These are phyloP conservation scores for Battus philenor DNA, from an alignment of 1,140 invertebrate species.

Conservation along the genomic window DNA sequence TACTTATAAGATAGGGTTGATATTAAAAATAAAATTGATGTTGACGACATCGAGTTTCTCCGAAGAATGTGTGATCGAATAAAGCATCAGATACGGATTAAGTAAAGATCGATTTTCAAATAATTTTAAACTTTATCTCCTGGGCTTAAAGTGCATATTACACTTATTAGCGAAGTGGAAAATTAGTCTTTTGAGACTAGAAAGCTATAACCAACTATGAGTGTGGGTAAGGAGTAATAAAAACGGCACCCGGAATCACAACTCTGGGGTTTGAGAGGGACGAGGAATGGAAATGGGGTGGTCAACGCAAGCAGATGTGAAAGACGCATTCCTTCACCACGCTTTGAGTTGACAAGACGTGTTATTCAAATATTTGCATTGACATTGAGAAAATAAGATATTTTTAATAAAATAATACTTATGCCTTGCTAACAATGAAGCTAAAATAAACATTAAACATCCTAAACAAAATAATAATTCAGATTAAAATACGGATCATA, in stretches of 20 bases:
- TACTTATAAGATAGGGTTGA: slow-evolving; percentile 27
- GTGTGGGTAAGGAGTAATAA: slow-evolving; percentile 51
- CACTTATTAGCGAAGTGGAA: slow-evolving; percentile 21
- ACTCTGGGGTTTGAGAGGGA: slow-evolving; percentile 23
- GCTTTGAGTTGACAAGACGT: slow-evolving; percentile 29
- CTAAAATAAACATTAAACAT: no score
- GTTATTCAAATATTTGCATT: no score
- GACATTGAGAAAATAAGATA: no score
- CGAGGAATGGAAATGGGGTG: slow-evolving; percentile 35
- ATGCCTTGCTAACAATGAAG: no score
- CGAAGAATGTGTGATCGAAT: slow-evolving; percentile 56
- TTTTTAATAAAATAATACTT: no score
- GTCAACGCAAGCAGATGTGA: slow-evolving; percentile 27
- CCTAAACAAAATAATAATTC: no score
- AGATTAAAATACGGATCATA: no score
- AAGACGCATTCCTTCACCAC: slow-evolving; percentile 47
- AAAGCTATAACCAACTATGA: slow-evolving; percentile 35
- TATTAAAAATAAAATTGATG: slow-evolving; percentile 24
- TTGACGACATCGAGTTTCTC: slow-evolving; percentile 54
- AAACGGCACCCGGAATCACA: slow-evolving; percentile 42
- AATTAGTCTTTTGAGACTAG: slow-evolving; percentile 54
- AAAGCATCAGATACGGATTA: slow-evolving; percentile 59
- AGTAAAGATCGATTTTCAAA: slow-evolving; percentile 27
- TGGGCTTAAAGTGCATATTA: slow-evolving; percentile 32
- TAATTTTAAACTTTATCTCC: slow-evolving; percentile 29